Evolutionary conservation across 2,888 invertebrate species (phyloP).

Genomic region (Brachyopa scutellaris): DNA sequence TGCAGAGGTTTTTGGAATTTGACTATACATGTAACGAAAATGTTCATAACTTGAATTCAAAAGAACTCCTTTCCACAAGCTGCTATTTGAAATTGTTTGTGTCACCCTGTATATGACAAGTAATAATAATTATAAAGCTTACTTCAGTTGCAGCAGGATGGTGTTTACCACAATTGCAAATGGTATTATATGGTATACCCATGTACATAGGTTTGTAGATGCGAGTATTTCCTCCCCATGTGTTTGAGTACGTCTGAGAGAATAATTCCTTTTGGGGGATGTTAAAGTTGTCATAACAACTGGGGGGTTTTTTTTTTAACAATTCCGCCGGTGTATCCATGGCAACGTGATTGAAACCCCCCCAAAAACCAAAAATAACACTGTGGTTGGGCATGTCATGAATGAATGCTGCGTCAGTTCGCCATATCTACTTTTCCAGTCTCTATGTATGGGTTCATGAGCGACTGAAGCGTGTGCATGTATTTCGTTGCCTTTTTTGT

Average conservation of each 20-base stretch:
- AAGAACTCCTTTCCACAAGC: no score
- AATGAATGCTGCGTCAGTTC: conserved; percentile 5
- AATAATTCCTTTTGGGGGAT: conserved; percentile 14
- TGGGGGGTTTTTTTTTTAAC: conserved; percentile 20
- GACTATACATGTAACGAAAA: no score
- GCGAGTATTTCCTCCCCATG: neutral
- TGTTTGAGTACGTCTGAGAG: conserved; percentile 25
- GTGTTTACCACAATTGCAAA: neutral
- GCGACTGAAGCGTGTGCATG: no score
- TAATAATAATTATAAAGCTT: neutral
- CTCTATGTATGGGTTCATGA: no score
- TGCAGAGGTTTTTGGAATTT: no score
- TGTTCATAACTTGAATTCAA: no score
- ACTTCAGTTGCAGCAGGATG: conserved; percentile 9
- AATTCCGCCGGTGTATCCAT: neutral
- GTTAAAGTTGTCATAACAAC: neutral
- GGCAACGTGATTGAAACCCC: neutral
- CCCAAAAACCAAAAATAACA: conserved; percentile 3
- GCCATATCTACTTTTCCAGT: no score
- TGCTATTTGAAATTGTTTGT: no score
- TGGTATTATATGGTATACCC: neutral
- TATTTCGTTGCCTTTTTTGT: no score
- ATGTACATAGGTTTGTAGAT: neutral
- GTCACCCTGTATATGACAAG: conserved; percentile 12
- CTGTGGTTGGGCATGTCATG: neutral